Evolutionary conservation across 2,113 vertebrate species (phyloP).

Genomic region (Salvelinus sp.): DNA sequence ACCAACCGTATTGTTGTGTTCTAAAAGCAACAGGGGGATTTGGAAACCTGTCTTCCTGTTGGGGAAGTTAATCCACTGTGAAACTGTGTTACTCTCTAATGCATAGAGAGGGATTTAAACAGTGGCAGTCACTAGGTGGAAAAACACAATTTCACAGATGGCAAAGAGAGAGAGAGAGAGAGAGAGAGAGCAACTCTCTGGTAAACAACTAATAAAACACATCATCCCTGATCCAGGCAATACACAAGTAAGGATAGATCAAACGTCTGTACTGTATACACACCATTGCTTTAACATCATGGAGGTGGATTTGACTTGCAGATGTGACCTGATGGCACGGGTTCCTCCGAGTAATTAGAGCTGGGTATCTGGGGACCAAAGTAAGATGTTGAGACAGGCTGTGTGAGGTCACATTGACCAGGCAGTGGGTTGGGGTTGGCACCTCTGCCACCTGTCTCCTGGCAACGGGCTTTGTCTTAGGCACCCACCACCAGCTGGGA

Average conservation of each 20-base stretch:
- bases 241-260: not conserved
- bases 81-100: not conserved
- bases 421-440: slow-evolving; percentile 37
- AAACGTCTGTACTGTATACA: not conserved
- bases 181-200: not conserved
- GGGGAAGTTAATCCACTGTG: slow-evolving; percentile 5
- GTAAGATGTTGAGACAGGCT: not conserved
- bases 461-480: slow-evolving; percentile 53
- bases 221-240: not conserved
- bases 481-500: slow-evolving; percentile 46
- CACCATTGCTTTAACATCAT: not conserved
- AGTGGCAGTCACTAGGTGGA: not conserved
- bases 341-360: slow-evolving; percentile 8
- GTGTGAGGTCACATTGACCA: slow-evolving; percentile 9
- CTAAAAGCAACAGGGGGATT: not conserved
- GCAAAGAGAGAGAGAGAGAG: too few species aligned
- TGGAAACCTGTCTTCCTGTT: not conserved
- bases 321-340: slow-evolving; percentile 7
- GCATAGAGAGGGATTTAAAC: slow-evolving; percentile 4
- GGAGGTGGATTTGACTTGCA: not conserved
- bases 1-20: too few species aligned
- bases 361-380: slow-evolving; percentile 6
- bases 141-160: slow-evolving; percentile 7
- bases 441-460: slow-evolving; percentile 36
- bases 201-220: not conserved